Evolutionary conservation across 2,113 vertebrate species (phyloP).

Genomic region (pig (Sus scrofa)): T2T-Sscrofa CM000817.6:167341001-167341500

Average conservation of each 20-base stretch:
- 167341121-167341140: neutral
- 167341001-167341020: neutral
- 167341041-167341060: neutral
- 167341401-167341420: neutral
- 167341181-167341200: neutral
- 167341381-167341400: neutral
- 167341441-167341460: slow-evolving; percentile 4
- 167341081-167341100: neutral
- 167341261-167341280: neutral
- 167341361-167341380: neutral
- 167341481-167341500: neutral
- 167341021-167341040: neutral
- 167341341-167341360: neutral
- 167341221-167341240: slow-evolving; percentile 36
- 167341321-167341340: neutral
- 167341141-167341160: neutral
- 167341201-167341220: neutral
- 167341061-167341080: neutral
- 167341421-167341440: neutral
- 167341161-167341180: neutral
- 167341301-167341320: neutral
- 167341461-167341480: slow-evolving; percentile 12
- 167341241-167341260: neutral
- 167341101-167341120: neutral
- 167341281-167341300: neutral